phyloP scores from a whole-genome alignment of 2,888 invertebrate species.

The Parnassius orleans region DNA sequence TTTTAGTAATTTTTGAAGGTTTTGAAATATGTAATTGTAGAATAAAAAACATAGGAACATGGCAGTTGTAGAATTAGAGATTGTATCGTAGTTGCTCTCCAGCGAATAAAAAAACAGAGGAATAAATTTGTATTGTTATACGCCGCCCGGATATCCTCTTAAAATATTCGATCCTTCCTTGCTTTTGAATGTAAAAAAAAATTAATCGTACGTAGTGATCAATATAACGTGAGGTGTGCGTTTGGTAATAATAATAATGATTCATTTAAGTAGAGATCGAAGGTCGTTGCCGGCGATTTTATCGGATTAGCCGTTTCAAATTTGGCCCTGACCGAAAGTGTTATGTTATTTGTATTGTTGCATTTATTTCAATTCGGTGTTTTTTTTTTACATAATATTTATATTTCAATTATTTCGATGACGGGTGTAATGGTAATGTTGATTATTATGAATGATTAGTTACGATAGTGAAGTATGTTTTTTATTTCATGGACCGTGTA shows the following conservation, averaged over 20 bases:
- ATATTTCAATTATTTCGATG: not conserved
- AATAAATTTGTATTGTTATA: too few relatives aligned
- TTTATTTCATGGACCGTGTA: not conserved
- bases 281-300: conserved; percentile 10
- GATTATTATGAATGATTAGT: conserved; percentile 11
- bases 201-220: too few relatives aligned
- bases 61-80: too few relatives aligned
- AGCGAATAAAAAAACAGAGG: too few relatives aligned
- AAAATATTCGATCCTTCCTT: too few relatives aligned
- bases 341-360: conserved; percentile 1
- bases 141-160: too few relatives aligned
- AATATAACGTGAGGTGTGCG: too few relatives aligned
- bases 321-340: conserved; percentile 9
- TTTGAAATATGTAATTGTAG: too few relatives aligned
- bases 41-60: too few relatives aligned
- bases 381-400: not conserved
- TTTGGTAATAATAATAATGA: conserved; percentile 1
- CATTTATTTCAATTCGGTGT: not conserved
- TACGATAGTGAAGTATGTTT: not conserved
- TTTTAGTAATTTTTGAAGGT: too few relatives aligned
- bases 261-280: conserved; percentile 18
- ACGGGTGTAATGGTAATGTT: not conserved
- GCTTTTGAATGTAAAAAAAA: too few relatives aligned
- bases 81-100: too few relatives aligned
- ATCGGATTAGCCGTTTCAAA: conserved; percentile 16